Evolutionary conservation across 2,113 vertebrate genomes (phyloP), one percentile per base, ranked within the genome.

Genomic region (Delphinus delphis): DNA sequence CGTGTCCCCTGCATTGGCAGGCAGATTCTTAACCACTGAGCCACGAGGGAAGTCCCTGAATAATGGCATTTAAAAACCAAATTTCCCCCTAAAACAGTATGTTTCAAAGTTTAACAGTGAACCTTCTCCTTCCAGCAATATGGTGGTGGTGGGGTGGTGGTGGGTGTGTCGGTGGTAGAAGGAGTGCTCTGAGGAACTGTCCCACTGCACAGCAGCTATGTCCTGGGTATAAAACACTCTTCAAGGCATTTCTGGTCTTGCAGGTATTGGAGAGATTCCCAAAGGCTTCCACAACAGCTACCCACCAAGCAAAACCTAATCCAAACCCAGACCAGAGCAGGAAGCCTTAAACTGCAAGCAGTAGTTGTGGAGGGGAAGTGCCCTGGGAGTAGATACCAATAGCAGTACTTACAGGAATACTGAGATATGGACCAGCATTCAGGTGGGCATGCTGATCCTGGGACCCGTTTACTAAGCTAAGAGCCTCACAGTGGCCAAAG

Each of bases 241-340:
- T 97, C 60, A 94, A 93, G 81, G 25, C 28, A 82, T 76, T 96
- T 94, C 41, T 81, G 13, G 9, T 36, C 25, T 88, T 84, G 28
- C 21, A 92, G 90, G 33, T 65, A 5, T 82, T 95, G 86, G 36
- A 94, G 67, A 93, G 36, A 79, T 74, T 92, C 79, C 41, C 70
- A 84, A 94, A 96, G 47, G 38, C n/a, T 88, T 95, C 62, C n/a
- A 71, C 20, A 82, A 58, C 20, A 91, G 20, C 31, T 84, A 9
- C 60, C 63, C 3, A 12, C 31, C 47, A n/a, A 86, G 62, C 74
- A 68, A 93, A 82, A 97, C 67, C 28, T 26, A 97, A 55, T 70
- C 63, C 8, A 85, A 77, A 38, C 50, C 31, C 36, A 20, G 13
- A 83, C 38, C 25, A 88, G 44, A 92, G 74, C 6, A 82, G 60